These are phyloP conservation scores for Tipula confusa DNA, from an alignment of 2,888 invertebrate genomes.

Conservation along the genomic window DNA sequence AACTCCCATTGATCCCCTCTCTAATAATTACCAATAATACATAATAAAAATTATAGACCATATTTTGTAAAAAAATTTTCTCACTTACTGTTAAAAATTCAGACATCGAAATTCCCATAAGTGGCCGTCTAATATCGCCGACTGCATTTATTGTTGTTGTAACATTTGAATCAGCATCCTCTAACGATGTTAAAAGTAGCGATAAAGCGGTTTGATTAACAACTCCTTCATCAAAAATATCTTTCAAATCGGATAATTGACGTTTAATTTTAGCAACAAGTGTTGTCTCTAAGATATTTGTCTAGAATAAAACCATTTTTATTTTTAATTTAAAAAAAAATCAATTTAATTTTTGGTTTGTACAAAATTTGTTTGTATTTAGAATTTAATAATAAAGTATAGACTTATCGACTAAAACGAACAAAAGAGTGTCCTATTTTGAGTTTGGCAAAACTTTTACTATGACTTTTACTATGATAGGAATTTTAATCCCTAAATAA, in stretches of 20 bases:
- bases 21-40: constrained; percentile 52
- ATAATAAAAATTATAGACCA: constrained; percentile 30
- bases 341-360: too few relatives aligned
- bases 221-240: constrained; percentile 72
- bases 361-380: too few relatives aligned
- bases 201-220: constrained; percentile 73
- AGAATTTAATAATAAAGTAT: too few relatives aligned
- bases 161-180: constrained; percentile 68
- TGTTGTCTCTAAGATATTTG: constrained; percentile 69
- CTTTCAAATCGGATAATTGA: constrained; percentile 66
- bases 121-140: constrained; percentile 67
- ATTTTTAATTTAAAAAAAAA: too few relatives aligned
- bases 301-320: too few relatives aligned
- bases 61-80: background rate
- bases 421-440: too few relatives aligned
- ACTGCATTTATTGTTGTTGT: constrained; percentile 71
- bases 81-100: constrained; percentile 51
- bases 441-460: too few relatives aligned
- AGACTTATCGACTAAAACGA: too few relatives aligned
- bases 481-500: too few relatives aligned
- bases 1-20: constrained; percentile 69
- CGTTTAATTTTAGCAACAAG: constrained; percentile 65
- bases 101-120: constrained; percentile 66
- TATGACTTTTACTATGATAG: too few relatives aligned
- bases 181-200: constrained; percentile 64